Base-by-base conservation (phyloP, 2,113 vertebrate species). In the Spilogale gracilis region DNA sequence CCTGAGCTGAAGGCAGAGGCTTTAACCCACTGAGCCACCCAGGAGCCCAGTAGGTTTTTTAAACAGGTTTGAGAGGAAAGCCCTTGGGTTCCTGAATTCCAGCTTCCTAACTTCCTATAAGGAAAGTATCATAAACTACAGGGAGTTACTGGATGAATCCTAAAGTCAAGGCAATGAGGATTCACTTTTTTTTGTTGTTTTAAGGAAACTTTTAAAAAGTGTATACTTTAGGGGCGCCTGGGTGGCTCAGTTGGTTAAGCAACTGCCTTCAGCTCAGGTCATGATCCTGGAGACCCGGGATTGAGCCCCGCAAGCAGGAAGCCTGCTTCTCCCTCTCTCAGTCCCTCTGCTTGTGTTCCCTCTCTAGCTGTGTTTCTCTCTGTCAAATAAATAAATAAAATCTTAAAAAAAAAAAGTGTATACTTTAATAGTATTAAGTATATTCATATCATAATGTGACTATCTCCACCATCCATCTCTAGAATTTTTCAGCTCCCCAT, bases 41-140 rank as follows among this genome's bases (percentile, higher is more conserved):
- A 38, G 38, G 38, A 38, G 38, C 38, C 38, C 38, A 38, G 38
- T 38, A 38, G 38, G 38, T 38, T 38, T 38, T 38, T 38, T 43
- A 76, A 87, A 69, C 58, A 69, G 38, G 4, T n/a, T 58, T 94
- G 43, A 50, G 18, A 97, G 16, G 20, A 96, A 89, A 84, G 18
- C 56, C 60, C 30, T 60, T 94, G 74, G 67, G 45, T 38, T 94
- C n/a, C 65, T 60, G 25, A 96, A 92, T 79, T 89, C 52, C 16
- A 79, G 1, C 61, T 93, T 91, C 58, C 43, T 89, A 81, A 67
- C 63, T 74, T 89, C 2, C 89, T 38, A 38, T n/a, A 23, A 81
- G 50, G 6, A 32, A 38, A 67, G 23, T 89, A 25, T 67, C 50
- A 50, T 84, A 79, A 89, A 87, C 52, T 91, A 4, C 4, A 45